A percentile compares a stretch with the other conserved stretches of the same genome.
phyloP scores from a whole-genome alignment of 2,797 vertebrate genomes.

The Vespertilio murinus region DNA sequence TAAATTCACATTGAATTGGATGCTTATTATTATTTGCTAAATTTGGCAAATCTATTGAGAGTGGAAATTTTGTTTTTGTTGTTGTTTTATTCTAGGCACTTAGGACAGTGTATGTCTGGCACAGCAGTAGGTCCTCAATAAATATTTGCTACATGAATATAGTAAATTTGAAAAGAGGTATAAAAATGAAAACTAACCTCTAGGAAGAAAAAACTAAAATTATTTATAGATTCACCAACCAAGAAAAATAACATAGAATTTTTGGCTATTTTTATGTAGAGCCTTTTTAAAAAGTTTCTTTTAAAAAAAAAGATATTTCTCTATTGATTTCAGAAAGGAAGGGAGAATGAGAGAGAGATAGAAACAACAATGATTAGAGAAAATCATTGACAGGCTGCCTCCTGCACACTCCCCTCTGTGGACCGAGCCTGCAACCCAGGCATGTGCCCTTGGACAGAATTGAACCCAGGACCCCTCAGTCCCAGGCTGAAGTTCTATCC shows the following conservation, averaged over 20 bases:
- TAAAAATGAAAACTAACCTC: not conserved
- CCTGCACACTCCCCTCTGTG: too few species aligned
- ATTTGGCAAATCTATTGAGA: not conserved
- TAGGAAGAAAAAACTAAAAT: not conserved
- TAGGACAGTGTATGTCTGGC: not conserved
- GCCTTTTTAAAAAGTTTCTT: not conserved
- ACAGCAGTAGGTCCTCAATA: not conserved
- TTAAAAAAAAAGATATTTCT: too few species aligned
- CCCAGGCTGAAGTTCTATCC: too few species aligned
- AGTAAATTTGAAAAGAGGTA: not conserved
- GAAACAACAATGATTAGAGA: too few species aligned
- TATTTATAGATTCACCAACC: not conserved
- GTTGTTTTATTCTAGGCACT: not conserved
- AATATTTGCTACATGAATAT: not conserved
- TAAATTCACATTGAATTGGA: constrained; percentile 23
- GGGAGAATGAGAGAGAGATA: too few species aligned
- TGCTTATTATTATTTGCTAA: not conserved
- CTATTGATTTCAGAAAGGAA: too few species aligned
- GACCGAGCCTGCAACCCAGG: too few species aligned
- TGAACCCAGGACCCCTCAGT: too few species aligned
- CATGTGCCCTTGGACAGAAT: too few species aligned
- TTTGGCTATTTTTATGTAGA: not conserved
- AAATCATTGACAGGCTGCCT: too few species aligned
- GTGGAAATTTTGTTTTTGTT: not conserved
- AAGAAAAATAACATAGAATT: not conserved